A percentile compares a stretch with the other conserved stretches of the same genome.
Conservation (phyloP, 2,113 vertebrate genomes). For the Cygnus atratus region DNA sequence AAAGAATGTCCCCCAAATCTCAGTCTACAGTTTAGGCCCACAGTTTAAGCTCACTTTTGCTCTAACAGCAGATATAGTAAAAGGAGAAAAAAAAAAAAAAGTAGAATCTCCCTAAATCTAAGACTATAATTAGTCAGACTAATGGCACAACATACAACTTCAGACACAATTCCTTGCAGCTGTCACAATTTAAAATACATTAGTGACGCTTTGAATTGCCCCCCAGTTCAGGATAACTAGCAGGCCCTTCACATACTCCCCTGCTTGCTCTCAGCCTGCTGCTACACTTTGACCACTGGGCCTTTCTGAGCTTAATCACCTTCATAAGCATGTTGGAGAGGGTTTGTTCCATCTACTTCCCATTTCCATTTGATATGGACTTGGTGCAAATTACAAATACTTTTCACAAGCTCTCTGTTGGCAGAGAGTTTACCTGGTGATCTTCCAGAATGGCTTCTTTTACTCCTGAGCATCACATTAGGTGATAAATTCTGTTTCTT, state of each 20-base stretch:
- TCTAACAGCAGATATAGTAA: not conserved
- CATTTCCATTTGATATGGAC: not conserved
- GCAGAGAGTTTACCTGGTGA: not conserved
- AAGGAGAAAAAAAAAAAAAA: not conserved
- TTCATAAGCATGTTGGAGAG: not conserved
- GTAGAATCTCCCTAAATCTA: not conserved
- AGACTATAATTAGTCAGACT: not conserved
- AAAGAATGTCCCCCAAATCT: not conserved
- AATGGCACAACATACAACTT: not conserved
- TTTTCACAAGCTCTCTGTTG: not conserved
- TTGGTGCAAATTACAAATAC: not conserved
- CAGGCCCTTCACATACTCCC: not conserved
- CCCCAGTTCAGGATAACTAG: not conserved
- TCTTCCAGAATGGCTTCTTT: not conserved
- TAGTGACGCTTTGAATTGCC: not conserved
- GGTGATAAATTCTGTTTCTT: not conserved
- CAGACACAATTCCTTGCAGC: not conserved
- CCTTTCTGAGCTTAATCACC: not conserved
- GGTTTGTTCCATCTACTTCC: not conserved
- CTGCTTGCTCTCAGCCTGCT: not conserved
- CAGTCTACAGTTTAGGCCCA: not conserved
- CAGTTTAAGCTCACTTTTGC: not conserved
- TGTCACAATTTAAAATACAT: not conserved
- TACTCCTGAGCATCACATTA: not conserved
- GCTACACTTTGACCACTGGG: not conserved